Evolutionary conservation across 2,888 invertebrate genomes (phyloP), one percentile per base, ranked within the genome.

Genomic region (Lissocephala sabroskyi): DNA sequence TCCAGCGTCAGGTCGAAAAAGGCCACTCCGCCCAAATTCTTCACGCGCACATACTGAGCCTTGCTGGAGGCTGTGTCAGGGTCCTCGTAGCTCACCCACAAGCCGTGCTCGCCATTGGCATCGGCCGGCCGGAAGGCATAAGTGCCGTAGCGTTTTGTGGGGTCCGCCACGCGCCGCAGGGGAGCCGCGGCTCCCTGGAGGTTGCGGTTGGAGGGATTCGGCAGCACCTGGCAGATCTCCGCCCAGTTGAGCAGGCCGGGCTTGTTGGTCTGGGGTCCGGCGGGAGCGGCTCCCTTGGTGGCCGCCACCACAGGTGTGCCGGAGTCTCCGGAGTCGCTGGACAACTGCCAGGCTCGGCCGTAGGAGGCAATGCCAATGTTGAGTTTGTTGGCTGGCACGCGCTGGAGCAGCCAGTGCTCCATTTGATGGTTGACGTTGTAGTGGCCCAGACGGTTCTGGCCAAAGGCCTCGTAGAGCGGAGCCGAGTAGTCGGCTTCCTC

Each of bases 11-110:
- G 83, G 64, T 95, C 94, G 37, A 88, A 86, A 35, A 94, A 86
- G 0, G 93, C 91, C 14, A 94, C 86, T 32, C 94, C 94, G 7
- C 93, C 94, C 1, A 94, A 87, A 44, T 89, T 90, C 83, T 91
- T 93, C 1, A 89, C 88, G 65, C 91, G 87, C 37, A 86, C 92
- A 78, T 90, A 94, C 6, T 86, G 84, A 0, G 93, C 93, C 82
- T 94, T 94, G 77, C 90, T 90, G 29, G 90, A 91, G 37, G 92
- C 93, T 0, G 92, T 92, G 65, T 94, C 93, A 0, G 92, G 90
- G 79, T 94, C 94, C 65, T 94, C 94, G 79, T 91, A 94, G 54
- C 90, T 90, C 2, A 92, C 90, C 94, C 94, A 95, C 11, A 93
- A 80, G 3, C 94, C 94, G n/a, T 88, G 86, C 0, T 88, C 89